Percentiles rank a stretch among this genome's conserved stretches.
Conservation (phyloP, 2,797 vertebrate species). For the Graptemys geographica region DNA sequence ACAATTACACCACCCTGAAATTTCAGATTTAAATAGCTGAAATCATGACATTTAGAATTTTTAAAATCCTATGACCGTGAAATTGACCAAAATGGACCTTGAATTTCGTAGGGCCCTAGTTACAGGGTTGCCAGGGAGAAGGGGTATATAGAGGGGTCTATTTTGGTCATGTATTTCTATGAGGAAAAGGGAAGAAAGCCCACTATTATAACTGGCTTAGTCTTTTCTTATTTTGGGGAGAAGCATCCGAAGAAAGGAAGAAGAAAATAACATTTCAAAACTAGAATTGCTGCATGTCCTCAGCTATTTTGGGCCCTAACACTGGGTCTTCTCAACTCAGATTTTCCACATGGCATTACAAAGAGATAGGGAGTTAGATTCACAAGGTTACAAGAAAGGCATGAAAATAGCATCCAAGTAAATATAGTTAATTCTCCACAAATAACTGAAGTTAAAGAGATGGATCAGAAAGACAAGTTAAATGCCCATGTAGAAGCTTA, state of each 20-base stretch:
- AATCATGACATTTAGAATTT: too few relatives aligned
- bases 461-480: neutral
- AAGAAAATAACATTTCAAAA: neutral
- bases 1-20: too few relatives aligned
- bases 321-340: constrained; percentile 15
- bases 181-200: neutral
- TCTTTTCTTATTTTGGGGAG: neutral
- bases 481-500: neutral
- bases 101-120: too few relatives aligned
- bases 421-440: neutral
- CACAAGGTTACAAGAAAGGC: neutral
- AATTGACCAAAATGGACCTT: too few relatives aligned
- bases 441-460: neutral
- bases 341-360: neutral
- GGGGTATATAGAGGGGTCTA: neutral
- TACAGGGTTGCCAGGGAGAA: neutral
- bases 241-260: neutral
- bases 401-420: neutral
- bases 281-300: neutral
- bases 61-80: too few relatives aligned
- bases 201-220: neutral
- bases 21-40: too few relatives aligned
- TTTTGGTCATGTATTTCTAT: neutral
- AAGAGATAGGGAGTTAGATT: neutral
- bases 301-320: neutral